These are phyloP conservation scores for Danaus plexippus DNA, from an alignment of 1,140 invertebrate species.

Conservation along the genomic window DNA sequence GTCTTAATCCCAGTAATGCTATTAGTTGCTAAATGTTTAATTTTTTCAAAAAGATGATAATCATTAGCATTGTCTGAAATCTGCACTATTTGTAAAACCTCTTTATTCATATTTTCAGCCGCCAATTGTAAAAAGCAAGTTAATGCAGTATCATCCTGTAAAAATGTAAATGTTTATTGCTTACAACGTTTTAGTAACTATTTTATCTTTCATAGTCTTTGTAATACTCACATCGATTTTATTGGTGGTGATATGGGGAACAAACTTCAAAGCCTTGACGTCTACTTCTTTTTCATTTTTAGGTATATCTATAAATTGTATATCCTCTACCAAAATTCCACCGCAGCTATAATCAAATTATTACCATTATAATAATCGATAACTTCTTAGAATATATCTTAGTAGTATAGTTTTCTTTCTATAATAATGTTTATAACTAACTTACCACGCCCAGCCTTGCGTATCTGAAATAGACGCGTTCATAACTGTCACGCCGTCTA, in stretches of 20 bases:
- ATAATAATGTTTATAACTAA: background rate
- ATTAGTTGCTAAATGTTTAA: conserved; percentile 3
- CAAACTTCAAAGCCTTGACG: conserved; percentile 22
- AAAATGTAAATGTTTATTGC: conserved; percentile 2
- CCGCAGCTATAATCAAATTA: conserved; percentile 20
- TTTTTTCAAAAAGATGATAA: conserved; percentile 5
- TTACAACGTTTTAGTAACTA: background rate
- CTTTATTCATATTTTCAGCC: conserved; percentile 22
- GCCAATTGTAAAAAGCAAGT: conserved; percentile 22
- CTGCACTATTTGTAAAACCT: conserved; percentile 14
- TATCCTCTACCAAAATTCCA: conserved; percentile 20
- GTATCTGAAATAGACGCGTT: conserved; percentile 12
- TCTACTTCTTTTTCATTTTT: conserved; percentile 7
- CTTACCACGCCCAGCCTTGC: conserved; percentile 17
- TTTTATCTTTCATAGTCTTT: conserved; percentile 5
- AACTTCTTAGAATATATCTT: conserved; percentile 1
- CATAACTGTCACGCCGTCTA: conserved; percentile 4
- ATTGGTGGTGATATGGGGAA: conserved; percentile 19
- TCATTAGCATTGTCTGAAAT: conserved; percentile 6
- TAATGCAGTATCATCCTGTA: conserved; percentile 19
- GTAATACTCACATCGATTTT: conserved; percentile 21
- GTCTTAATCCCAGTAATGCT: conserved; percentile 15
- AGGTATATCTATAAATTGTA: conserved; percentile 18
- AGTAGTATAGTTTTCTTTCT: background rate
- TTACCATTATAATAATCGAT: too few relatives aligned